phyloP scores from a whole-genome alignment of 2,113 vertebrate genomes.

The Spea bombifrons region DNA sequence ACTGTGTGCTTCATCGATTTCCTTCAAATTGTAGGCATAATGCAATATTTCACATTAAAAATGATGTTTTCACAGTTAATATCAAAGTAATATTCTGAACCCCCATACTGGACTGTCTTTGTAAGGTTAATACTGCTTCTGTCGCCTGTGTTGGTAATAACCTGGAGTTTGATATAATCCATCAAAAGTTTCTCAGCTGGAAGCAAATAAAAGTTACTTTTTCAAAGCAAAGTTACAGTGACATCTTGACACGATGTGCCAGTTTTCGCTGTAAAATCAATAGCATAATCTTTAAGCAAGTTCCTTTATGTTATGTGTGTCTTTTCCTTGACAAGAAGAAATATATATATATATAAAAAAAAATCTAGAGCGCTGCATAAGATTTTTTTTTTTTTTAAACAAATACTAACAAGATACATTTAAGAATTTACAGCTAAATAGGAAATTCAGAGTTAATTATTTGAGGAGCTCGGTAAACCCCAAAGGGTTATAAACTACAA shows the following conservation, averaged over 20 bases:
- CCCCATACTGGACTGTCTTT: neutral
- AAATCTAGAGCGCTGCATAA: neutral
- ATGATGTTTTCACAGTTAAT: slow-evolving; percentile 26
- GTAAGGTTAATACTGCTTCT: neutral
- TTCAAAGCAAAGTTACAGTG: slow-evolving; percentile 10
- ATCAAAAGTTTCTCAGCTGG: slow-evolving; percentile 6
- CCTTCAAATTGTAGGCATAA: neutral
- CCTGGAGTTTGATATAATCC: slow-evolving; percentile 9
- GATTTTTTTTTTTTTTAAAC: slow-evolving; percentile 47
- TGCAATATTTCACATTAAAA: neutral
- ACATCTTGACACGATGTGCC: neutral
- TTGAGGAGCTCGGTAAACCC: slow-evolving; percentile 51
- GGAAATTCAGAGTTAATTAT: slow-evolving; percentile 56
- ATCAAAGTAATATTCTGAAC: neutral
- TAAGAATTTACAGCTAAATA: slow-evolving; percentile 52
- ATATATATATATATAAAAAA: slow-evolving; percentile 56
- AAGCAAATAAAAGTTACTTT: slow-evolving; percentile 11
- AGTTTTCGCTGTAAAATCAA: slow-evolving; percentile 9
- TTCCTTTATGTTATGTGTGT: slow-evolving; percentile 11
- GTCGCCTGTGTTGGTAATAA: neutral
- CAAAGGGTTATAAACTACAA: slow-evolving; percentile 53
- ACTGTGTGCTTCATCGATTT: neutral
- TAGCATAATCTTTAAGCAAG: neutral
- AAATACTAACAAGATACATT: slow-evolving; percentile 54
- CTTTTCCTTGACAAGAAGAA: slow-evolving; percentile 54